Percentiles rank a stretch among this genome's conserved stretches.
phyloP scores from a whole-genome alignment of 2,888 invertebrate species.

The Drosophila differens region DNA sequence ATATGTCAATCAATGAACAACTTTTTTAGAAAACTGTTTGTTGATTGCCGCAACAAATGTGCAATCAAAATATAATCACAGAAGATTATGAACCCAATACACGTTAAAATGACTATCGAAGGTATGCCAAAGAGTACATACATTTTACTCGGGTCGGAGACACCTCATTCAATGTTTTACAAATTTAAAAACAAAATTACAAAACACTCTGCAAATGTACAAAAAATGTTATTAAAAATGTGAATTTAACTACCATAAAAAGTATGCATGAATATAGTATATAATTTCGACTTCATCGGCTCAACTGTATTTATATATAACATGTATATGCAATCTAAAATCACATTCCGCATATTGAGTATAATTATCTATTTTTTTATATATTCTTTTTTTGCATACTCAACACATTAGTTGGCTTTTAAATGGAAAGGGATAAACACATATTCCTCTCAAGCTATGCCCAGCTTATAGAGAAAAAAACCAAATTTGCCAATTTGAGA shows the following conservation, averaged over 20 bases:
- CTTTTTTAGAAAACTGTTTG: too few species aligned
- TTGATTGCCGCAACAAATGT: background rate
- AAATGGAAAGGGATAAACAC: background rate
- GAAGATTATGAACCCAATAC: background rate
- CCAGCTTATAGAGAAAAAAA: background rate
- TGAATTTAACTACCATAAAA: background rate
- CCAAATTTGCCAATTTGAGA: slow-evolving; percentile 1
- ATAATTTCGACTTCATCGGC: background rate
- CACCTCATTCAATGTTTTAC: background rate
- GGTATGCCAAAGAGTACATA: background rate
- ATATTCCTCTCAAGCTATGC: background rate
- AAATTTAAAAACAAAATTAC: background rate
- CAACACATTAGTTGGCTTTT: background rate
- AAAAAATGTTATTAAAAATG: background rate
- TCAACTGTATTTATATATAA: background rate
- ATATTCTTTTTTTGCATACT: too few species aligned
- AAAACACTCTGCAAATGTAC: background rate
- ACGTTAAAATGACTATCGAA: background rate
- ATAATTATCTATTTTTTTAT: background rate
- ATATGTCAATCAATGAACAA: background rate
- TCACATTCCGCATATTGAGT: background rate
- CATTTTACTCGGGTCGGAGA: background rate
- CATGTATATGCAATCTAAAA: background rate
- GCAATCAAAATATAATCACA: background rate
- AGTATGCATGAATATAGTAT: background rate